Base-by-base conservation (phyloP, 2,888 invertebrate species). In the Electrophaes corylata region DNA sequence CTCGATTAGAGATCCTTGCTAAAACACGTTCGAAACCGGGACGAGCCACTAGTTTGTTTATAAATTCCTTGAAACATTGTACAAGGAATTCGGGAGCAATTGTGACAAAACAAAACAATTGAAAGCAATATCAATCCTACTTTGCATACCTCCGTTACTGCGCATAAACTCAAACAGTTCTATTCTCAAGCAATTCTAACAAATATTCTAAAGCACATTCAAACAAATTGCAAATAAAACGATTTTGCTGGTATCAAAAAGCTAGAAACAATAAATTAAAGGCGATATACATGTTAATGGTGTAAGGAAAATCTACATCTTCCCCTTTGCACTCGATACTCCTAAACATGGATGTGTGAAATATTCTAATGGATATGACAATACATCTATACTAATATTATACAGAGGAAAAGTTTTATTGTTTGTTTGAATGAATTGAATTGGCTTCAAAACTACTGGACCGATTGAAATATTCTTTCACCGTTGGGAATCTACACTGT, bases 261-360 rank as follows among this genome's bases (percentile, higher is more conserved):
- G 80, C 77, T 79, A 73, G 67, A 67, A 62, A 71, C 82, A 73
- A 81, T 88, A 86, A 87, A 86, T 88, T 87, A 84, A 81, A 76
- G 82, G 80, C 78, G 81, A 88, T 88, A 87, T 86, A 83, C 84
- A 87, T 88, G 88, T 83, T 88, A 88, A 88, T 85, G 83, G 83
- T 75, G 74, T 79, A 78, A 83, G 80, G 80, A 81, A 82, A 86
- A 84, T 86, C 79, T 86, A 84, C 81, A 76, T 83, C 80, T 78
- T 81, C 83, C 86, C 84, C 82, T 82, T 79, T 77, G 72, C 73
- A 70, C 60, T 72, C 67, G 66, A 67, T 70, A 74, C 72, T 78
- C 71, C 56, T 66, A 19, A 62, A n/a, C 23, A 26, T 23, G 10
- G 45, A 66, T 61, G 47, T 51, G 26, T 31, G 40, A 59, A 37